phyloP scores from a whole-genome alignment of 2,888 invertebrate genomes.

The Athripsodes cinereus region DNA sequence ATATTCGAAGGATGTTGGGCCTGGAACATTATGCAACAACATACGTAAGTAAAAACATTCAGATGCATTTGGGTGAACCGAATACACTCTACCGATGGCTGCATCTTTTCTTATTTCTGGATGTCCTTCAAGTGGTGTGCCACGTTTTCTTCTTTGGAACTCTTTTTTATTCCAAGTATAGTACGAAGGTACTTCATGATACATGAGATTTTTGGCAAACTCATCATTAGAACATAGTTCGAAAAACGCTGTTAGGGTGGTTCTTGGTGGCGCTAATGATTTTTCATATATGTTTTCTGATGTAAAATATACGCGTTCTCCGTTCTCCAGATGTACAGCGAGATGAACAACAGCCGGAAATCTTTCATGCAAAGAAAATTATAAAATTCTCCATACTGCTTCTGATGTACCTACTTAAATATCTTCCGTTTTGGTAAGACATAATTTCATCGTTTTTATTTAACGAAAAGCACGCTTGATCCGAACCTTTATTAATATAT shows the following conservation, averaged over 20 bases:
- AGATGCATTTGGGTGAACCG: background rate
- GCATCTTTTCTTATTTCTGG: no score
- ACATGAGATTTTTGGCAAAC: background rate
- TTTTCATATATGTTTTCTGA: background rate
- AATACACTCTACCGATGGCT: background rate
- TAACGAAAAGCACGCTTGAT: background rate
- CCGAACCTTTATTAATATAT: slow-evolving; percentile 1
- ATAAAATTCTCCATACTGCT: background rate
- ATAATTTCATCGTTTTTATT: background rate
- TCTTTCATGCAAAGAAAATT: background rate
- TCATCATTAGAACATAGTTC: background rate
- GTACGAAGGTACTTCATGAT: background rate
- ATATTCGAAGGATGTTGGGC: background rate
- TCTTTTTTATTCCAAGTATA: background rate
- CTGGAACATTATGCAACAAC: background rate
- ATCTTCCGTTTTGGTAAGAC: background rate
- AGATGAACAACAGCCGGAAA: background rate
- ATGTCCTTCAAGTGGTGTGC: no score
- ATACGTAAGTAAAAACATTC: background rate
- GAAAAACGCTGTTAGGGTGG: background rate
- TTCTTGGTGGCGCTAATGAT: background rate
- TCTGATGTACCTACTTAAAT: background rate
- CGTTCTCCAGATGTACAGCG: background rate
- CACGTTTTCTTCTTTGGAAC: background rate
- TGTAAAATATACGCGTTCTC: background rate